Evolutionary conservation across 2,888 invertebrate species (phyloP).

Genomic region (Cerceris rybyensis): DNA sequence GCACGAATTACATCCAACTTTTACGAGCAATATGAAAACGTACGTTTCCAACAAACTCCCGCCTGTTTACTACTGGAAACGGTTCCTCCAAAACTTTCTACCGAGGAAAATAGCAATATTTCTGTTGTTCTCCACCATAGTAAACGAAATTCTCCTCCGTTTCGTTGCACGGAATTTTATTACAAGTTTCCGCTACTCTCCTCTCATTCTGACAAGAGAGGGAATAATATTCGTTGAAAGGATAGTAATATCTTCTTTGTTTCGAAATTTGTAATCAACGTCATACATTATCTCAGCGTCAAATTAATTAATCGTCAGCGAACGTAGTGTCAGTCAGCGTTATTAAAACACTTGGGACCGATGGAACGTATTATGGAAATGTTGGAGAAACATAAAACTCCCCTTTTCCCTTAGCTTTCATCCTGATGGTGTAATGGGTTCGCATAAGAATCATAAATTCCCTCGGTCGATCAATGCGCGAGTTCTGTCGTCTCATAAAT

Average conservation of each 20-base stretch:
- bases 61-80: constrained; percentile 38
- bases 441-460: not conserved
- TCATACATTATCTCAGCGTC: not conserved
- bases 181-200: constrained; percentile 20
- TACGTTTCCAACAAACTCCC: constrained; percentile 23
- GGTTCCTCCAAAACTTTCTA: constrained; percentile 32
- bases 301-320: not conserved
- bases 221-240: constrained; percentile 7
- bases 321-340: no score
- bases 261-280: constrained; percentile 1
- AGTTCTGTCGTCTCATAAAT: constrained; percentile 35
- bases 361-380: no score
- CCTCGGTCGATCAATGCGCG: not conserved
- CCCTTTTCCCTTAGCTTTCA: no score
- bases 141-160: constrained; percentile 24
- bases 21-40: constrained; percentile 30
- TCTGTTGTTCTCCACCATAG: constrained; percentile 37
- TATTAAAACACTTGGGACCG: no score
- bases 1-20: constrained; percentile 22
- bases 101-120: constrained; percentile 44
- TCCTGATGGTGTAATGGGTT: not conserved
- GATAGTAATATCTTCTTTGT: constrained; percentile 16
- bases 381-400: no score
- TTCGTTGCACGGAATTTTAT: constrained; percentile 45
- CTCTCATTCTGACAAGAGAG: constrained; percentile 3